Conservation (phyloP, 1,140 invertebrate species). For the Apis florea region DNA sequence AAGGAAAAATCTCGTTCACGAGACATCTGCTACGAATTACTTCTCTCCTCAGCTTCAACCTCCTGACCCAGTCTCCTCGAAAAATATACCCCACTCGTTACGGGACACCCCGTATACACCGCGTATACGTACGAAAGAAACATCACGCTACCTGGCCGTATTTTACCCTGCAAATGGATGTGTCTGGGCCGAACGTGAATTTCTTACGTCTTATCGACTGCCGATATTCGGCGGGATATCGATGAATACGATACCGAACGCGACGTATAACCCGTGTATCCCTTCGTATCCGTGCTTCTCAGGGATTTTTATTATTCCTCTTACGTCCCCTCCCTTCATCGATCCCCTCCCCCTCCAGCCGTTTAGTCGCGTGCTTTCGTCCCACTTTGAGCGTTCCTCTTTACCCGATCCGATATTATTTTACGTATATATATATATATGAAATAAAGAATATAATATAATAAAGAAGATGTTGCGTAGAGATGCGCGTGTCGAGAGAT, state of each 20-base stretch:
- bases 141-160: constrained; percentile 43
- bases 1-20: too few relatives aligned
- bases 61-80: too few relatives aligned
- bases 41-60: too few relatives aligned
- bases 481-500: background rate
- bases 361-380: background rate
- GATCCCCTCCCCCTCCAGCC: constrained; percentile 15
- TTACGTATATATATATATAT: too few relatives aligned
- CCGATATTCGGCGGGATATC: constrained; percentile 51
- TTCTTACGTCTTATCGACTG: constrained; percentile 53
- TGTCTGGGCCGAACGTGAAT: constrained; percentile 46
- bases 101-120: too few relatives aligned
- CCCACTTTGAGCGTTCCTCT: constrained; percentile 21
- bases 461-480: background rate
- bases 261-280: constrained; percentile 21
- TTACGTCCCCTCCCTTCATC: constrained; percentile 14
- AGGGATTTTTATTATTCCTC: constrained; percentile 52
- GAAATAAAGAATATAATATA: too few relatives aligned
- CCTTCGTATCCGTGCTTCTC: background rate
- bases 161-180: constrained; percentile 57
- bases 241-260: constrained; percentile 52
- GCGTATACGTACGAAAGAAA: constrained; percentile 2
- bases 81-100: too few relatives aligned
- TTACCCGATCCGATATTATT: background rate
- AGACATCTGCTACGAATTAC: too few relatives aligned